Percentiles rank a stretch among this genome's conserved stretches.
These are phyloP conservation scores for Drosophila asahinai DNA, from an alignment of 1,140 invertebrate genomes.

Conservation along the genomic window DNA sequence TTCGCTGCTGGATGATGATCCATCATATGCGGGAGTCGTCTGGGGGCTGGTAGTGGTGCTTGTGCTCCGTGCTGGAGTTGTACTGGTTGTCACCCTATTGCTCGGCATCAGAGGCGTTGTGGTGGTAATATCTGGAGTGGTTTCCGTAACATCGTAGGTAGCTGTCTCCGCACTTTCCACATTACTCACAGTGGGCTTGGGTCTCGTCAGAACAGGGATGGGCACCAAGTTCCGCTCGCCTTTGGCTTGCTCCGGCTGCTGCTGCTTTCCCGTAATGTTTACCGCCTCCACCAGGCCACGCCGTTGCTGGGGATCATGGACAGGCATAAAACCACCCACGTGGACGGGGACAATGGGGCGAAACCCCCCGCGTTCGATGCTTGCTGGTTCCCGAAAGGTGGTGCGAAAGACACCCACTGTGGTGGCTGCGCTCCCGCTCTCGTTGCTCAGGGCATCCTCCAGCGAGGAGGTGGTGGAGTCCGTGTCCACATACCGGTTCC, in stretches of 20 bases:
- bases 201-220: conserved; percentile 20
- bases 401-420: conserved; percentile 81
- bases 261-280: conserved; percentile 52
- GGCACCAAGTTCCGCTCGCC: conserved; percentile 64
- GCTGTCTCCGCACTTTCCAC: conserved; percentile 55
- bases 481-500: conserved; percentile 65
- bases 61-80: conserved; percentile 16
- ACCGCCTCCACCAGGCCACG: conserved; percentile 68
- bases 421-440: conserved; percentile 65
- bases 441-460: conserved; percentile 78
- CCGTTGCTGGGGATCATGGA: conserved; percentile 74
- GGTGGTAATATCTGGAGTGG: conserved; percentile 51
- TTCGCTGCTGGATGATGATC: conserved; percentile 21
- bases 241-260: conserved; percentile 13
- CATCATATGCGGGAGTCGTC: neutral
- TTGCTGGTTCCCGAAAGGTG: conserved; percentile 87
- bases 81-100: conserved; percentile 27
- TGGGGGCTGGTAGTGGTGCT: conserved; percentile 24
- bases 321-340: conserved; percentile 89
- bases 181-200: conserved; percentile 50
- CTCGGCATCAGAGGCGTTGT: conserved; percentile 45
- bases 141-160: conserved; percentile 77
- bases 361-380: conserved; percentile 90
- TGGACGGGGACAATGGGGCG: conserved; percentile 89
- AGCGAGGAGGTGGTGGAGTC: conserved; percentile 84